Conservation (phyloP, 1,140 invertebrate genomes). For the Eupeodes corollae region DNA sequence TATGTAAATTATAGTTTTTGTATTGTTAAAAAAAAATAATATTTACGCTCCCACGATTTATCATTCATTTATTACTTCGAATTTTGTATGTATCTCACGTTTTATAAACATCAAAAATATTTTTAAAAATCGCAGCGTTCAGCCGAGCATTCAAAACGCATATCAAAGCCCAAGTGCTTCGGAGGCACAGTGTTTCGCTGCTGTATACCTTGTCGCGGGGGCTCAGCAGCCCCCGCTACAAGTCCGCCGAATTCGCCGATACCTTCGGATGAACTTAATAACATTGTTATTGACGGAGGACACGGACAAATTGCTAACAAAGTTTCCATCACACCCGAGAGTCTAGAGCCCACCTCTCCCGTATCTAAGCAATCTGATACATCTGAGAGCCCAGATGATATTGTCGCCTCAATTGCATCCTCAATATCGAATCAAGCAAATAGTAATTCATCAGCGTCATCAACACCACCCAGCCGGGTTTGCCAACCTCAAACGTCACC, state of each 20-base stretch:
- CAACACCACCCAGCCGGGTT: conserved; percentile 24
- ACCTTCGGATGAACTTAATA: conserved; percentile 21
- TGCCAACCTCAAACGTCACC: conserved; percentile 39
- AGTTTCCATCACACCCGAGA: not conserved
- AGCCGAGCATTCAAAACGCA: conserved; percentile 17
- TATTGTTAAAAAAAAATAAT: conserved; percentile 1
- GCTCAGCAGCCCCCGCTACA: conserved; percentile 46
- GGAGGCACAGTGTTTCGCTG: conserved; percentile 51
- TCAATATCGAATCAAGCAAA: conserved; percentile 38
- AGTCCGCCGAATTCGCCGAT: conserved; percentile 34
- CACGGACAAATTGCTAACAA: not conserved
- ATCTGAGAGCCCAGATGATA: conserved; percentile 2
- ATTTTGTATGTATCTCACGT: conserved; percentile 2
- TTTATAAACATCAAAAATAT: conserved; percentile 8
- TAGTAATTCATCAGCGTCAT: conserved; percentile 40
- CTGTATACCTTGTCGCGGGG: conserved; percentile 54
- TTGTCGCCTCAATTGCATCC: conserved; percentile 4
- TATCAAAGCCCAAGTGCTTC: conserved; percentile 34
- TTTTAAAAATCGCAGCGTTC: conserved; percentile 4
- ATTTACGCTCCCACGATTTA: not conserved
- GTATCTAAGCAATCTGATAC: conserved; percentile 2
- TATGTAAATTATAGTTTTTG: conserved; percentile 11
- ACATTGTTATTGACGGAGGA: conserved; percentile 3
- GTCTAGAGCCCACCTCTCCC: conserved; percentile 1
- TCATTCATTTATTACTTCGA: no score